A percentile compares a stretch with the other conserved stretches of the same genome.
Evolutionary conservation across 2,797 vertebrate genomes (phyloP).

Genomic region (Manis javanica): DNA sequence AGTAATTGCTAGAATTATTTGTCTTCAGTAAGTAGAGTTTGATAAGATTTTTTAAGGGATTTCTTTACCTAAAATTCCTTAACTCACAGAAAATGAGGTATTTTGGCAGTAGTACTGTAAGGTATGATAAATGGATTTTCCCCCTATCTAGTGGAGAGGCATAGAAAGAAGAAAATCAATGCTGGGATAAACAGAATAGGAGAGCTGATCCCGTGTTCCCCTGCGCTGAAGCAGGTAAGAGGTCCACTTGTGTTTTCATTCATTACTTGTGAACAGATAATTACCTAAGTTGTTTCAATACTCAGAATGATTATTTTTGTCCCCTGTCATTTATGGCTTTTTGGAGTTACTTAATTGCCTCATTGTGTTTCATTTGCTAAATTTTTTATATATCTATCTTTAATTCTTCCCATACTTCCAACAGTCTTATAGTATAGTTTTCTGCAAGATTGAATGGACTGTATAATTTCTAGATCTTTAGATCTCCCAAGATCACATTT

Average conservation of each 20-base stretch:
- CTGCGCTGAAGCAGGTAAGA: conserved; percentile 95
- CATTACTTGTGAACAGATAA: conserved; percentile 13
- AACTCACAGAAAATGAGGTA: not conserved
- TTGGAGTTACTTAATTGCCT: conserved; percentile 24
- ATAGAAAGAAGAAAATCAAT: conserved; percentile 99
- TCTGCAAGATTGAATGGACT: not conserved
- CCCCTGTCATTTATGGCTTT: not conserved
- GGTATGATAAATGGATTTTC: conserved; percentile 53
- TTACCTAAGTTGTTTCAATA: conserved; percentile 39
- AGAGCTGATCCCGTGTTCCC: conserved; percentile 97
- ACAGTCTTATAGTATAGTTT: not conserved
- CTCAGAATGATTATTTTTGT: not conserved
- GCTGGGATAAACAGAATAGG: conserved; percentile 98
- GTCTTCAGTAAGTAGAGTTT: conserved; percentile 22
- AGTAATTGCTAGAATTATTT: conserved; percentile 5
- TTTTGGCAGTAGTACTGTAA: not conserved
- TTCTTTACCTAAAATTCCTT: conserved; percentile 56
- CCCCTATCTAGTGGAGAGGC: conserved; percentile 94
- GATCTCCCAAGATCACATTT: not conserved
- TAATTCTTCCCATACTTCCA: not conserved
- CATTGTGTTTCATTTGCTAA: conserved; percentile 35
- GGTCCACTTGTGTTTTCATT: conserved; percentile 19
- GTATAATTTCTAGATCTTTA: conserved; percentile 3
- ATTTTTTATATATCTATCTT: conserved; percentile 1
- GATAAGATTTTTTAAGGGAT: conserved; percentile 52